phyloP scores from a whole-genome alignment of 2,888 invertebrate species.

The Podotricha telesiphe region DNA sequence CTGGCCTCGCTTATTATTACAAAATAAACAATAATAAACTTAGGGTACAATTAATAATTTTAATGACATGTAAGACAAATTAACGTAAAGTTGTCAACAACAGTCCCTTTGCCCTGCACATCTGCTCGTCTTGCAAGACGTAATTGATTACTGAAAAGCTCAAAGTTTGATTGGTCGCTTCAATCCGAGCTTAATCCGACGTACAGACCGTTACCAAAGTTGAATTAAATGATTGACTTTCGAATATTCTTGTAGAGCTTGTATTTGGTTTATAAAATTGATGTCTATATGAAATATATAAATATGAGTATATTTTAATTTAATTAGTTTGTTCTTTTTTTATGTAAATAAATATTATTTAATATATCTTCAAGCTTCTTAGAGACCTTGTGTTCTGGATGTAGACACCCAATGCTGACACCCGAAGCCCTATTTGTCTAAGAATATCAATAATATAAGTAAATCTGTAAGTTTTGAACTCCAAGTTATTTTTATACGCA shows the following conservation, averaged over 20 bases:
- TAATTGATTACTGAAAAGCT: conserved; percentile 64
- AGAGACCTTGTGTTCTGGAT: too few relatives aligned
- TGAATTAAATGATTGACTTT: conserved; percentile 40
- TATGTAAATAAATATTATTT: too few relatives aligned
- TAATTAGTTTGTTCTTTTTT: too few relatives aligned
- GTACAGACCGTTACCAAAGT: conserved; percentile 43
- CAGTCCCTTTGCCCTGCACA: conserved; percentile 42
- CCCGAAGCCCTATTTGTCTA: too few relatives aligned
- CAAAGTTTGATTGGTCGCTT: conserved; percentile 65
- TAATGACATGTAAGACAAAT: conserved; percentile 26
- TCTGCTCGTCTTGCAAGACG: conserved; percentile 51
- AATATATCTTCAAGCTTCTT: too few relatives aligned
- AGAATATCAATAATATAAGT: too few relatives aligned
- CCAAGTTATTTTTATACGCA: too few relatives aligned
- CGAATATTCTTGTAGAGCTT: conserved; percentile 22
- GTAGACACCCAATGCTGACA: too few relatives aligned
- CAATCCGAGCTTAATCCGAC: conserved; percentile 54
- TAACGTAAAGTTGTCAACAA: conserved; percentile 23
- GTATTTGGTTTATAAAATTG: too few relatives aligned
- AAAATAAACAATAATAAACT: not conserved
- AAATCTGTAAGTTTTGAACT: too few relatives aligned
- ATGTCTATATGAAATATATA: too few relatives aligned
- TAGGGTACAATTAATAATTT: conserved; percentile 20
- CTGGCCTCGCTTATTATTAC: not conserved
- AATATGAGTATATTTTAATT: too few relatives aligned